Evolutionary conservation across 2,797 vertebrate genomes (phyloP).

Genomic region (Xiphophorus birchmanni): DNA sequence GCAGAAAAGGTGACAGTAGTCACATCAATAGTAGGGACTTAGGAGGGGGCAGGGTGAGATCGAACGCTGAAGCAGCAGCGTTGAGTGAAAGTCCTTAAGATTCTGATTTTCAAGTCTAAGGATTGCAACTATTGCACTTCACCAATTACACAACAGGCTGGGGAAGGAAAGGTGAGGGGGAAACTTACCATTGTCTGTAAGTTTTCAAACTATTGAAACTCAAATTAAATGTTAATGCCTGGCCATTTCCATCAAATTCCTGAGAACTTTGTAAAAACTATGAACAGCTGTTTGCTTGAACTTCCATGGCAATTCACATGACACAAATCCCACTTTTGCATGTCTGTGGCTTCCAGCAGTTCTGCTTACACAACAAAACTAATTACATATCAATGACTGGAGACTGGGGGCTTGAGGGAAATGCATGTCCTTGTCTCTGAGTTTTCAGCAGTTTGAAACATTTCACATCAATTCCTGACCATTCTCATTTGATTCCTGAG

Average conservation of each 20-base stretch:
- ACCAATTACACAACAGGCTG: neutral
- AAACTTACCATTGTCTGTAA: neutral
- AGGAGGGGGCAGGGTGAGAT: neutral
- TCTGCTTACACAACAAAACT: neutral
- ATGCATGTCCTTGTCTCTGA: neutral
- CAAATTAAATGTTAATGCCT: neutral
- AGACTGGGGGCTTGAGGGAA: neutral
- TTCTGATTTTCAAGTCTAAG: neutral
- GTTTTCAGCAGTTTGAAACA: neutral
- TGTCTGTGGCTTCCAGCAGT: neutral
- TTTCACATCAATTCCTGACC: neutral
- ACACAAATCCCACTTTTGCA: neutral
- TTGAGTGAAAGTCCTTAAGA: neutral
- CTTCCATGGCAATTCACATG: neutral
- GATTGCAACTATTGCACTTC: neutral
- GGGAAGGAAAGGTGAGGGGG: neutral
- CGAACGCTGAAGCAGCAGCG: neutral
- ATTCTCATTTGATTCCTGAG: neutral
- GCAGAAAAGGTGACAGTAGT: neutral
- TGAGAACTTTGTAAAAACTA: neutral
- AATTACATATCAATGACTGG: neutral
- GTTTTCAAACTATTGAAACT: neutral
- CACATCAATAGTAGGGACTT: neutral
- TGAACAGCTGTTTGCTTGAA: neutral
- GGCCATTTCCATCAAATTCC: neutral